phyloP scores from a whole-genome alignment of 2,113 vertebrate species.

The Vulpes ferrilata region DNA sequence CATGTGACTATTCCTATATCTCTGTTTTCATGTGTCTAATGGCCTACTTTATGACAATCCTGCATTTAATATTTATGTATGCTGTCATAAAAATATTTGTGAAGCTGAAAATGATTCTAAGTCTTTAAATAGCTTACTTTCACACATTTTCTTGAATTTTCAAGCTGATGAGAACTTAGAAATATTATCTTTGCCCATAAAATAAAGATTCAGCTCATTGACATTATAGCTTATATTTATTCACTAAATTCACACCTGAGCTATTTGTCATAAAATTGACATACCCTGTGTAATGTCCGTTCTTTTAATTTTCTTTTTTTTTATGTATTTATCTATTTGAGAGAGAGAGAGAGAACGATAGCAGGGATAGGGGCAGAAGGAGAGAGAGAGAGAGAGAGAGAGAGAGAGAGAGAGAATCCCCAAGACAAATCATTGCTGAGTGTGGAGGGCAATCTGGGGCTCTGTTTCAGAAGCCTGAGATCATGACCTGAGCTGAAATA shows the following conservation, averaged over 20 bases:
- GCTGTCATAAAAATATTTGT: slow-evolving; percentile 31
- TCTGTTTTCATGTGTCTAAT: neutral
- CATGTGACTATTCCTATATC: neutral
- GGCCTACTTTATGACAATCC: neutral
- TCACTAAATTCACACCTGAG: neutral
- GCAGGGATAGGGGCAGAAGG: too few relatives aligned
- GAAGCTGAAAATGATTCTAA: neutral
- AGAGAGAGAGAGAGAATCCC: neutral
- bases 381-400: too few relatives aligned
- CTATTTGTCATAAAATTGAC: neutral
- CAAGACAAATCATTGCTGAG: neutral
- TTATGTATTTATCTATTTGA: neutral
- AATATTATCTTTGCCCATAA: neutral
- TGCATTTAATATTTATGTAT: slow-evolving; percentile 31
- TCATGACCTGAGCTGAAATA: neutral
- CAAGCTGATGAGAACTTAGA: slow-evolving; percentile 1
- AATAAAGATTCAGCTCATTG: neutral
- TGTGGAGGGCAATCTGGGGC: neutral
- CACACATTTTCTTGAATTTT: neutral
- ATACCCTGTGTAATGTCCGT: neutral
- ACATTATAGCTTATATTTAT: neutral
- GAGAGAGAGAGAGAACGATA: too few relatives aligned
- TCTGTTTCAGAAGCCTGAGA: neutral
- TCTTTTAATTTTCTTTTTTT: neutral
- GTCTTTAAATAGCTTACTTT: neutral